phyloP scores from a whole-genome alignment of 2,888 invertebrate species.

The Halocaridina rubra region DNA sequence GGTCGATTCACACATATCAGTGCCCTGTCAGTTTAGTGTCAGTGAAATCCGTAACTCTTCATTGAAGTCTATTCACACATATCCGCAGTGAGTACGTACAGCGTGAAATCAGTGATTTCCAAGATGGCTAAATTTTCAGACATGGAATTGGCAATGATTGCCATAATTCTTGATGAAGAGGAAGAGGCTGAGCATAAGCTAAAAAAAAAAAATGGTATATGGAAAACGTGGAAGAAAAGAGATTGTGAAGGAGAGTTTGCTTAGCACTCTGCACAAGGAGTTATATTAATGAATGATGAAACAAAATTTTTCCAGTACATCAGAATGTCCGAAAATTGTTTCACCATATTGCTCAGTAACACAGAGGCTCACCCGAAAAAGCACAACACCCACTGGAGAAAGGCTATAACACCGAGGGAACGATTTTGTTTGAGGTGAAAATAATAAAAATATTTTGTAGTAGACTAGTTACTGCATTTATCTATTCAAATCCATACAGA shows the following conservation, averaged over 20 bases:
- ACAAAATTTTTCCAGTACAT: not conserved
- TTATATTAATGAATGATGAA: no score
- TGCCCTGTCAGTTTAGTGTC: no score
- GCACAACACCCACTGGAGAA: conserved; percentile 3
- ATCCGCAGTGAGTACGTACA: not conserved
- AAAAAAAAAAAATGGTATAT: no score
- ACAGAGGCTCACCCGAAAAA: conserved; percentile 3
- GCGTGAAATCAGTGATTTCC: no score
- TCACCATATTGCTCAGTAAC: conserved; percentile 23
- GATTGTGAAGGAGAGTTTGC: not conserved
- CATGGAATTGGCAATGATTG: not conserved
- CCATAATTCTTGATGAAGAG: no score
- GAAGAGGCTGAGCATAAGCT: no score
- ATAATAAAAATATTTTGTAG: not conserved
- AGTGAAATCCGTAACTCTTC: not conserved
- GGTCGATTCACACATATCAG: conserved; percentile 2
- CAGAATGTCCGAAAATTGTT: no score
- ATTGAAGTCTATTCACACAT: not conserved
- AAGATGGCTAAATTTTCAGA: not conserved
- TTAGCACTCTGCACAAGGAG: not conserved
- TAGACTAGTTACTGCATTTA: not conserved
- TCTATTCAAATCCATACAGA: no score
- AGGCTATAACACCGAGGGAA: conserved; percentile 27
- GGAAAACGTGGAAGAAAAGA: not conserved
- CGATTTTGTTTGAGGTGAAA: conserved; percentile 25